Percentiles rank a stretch among this genome's conserved stretches.
Conservation (phyloP, 2,113 vertebrate genomes). For the Albula goreensis region DNA sequence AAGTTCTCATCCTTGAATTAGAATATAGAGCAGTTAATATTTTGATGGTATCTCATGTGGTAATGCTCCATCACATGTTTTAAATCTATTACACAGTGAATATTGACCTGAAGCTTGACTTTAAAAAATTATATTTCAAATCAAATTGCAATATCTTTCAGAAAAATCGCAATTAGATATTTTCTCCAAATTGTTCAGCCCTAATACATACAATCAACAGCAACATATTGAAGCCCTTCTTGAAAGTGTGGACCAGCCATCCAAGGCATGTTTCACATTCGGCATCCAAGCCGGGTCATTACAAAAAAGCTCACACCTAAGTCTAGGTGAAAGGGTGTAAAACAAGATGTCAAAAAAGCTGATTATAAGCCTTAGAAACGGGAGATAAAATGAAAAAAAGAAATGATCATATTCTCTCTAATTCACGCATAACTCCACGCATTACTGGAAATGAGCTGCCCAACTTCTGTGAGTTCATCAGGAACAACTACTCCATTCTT, state of each 20-base stretch:
- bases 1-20: too few species aligned
- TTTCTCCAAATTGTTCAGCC: too few species aligned
- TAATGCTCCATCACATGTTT: too few species aligned
- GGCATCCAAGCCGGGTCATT: constrained; percentile 52
- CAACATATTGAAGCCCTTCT: constrained; percentile 58
- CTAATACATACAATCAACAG: constrained; percentile 53
- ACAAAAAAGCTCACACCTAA: constrained; percentile 60
- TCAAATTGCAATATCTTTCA: too few species aligned
- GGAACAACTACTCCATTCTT: constrained; percentile 87
- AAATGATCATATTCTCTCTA: constrained; percentile 65
- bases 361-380: constrained; percentile 62
- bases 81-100: too few species aligned
- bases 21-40: too few species aligned
- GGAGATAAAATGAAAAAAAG: constrained; percentile 61
- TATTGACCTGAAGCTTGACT: too few species aligned
- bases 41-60: too few species aligned
- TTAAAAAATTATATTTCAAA: too few species aligned
- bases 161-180: too few species aligned
- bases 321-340: constrained; percentile 51
- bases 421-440: constrained; percentile 69
- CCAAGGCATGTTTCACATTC: constrained; percentile 65
- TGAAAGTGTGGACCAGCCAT: constrained; percentile 59
- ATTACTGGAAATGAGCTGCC: constrained; percentile 75
- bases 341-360: constrained; percentile 49
- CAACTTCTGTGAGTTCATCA: constrained; percentile 62